Conservation (phyloP, 64 coral and sea anemone genomes). For the Dendronephthya gigantea region DNA sequence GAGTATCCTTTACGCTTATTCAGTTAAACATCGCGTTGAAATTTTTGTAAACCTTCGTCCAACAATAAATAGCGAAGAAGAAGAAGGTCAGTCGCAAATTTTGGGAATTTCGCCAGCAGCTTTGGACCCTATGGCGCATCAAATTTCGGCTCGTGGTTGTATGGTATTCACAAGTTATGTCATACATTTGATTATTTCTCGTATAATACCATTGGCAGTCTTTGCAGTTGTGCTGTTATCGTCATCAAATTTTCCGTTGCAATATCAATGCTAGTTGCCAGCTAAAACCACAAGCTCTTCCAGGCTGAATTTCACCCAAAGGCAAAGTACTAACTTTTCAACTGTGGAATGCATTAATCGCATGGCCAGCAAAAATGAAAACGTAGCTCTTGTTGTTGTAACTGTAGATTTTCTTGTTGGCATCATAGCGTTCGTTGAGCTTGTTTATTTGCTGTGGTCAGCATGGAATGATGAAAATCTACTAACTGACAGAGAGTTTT, state of each 20-base stretch:
- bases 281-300: neutral
- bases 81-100: neutral
- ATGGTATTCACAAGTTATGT: neutral
- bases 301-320: too few relatives aligned
- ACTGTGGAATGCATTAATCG: neutral
- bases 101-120: neutral
- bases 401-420: neutral
- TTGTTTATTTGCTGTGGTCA: neutral
- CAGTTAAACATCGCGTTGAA: neutral
- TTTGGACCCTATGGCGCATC: neutral
- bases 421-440: neutral
- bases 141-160: neutral
- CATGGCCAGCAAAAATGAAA: neutral
- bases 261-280: neutral
- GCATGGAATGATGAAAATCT: neutral
- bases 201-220: neutral
- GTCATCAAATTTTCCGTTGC: neutral
- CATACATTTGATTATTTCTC: neutral
- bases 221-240: neutral
- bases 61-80: neutral
- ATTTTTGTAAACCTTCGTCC: neutral
- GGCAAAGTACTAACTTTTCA: neutral
- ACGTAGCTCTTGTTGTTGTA: neutral
- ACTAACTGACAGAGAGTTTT: neutral
- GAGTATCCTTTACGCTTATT: too few relatives aligned